Conservation (phyloP, 2,797 vertebrate genomes). For the Acanthiza pusilla region DNA sequence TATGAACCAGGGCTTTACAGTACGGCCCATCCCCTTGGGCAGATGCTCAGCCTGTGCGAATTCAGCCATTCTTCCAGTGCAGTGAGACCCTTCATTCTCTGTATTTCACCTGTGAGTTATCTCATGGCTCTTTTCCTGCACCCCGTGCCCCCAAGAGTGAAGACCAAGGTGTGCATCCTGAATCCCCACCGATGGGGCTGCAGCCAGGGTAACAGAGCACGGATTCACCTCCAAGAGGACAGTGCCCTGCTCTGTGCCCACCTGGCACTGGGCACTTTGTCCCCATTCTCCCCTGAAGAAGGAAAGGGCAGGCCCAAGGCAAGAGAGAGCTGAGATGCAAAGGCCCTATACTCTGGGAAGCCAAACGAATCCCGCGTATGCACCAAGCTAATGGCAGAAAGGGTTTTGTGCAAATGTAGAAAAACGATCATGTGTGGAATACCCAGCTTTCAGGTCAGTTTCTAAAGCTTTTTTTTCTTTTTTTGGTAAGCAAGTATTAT, state of each 20-base stretch:
- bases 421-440: rapidly evolving
- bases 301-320: too few relatives aligned
- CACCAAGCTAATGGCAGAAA: neutral
- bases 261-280: rapidly evolving
- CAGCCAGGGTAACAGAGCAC: rapidly evolving
- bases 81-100: rapidly evolving
- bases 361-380: rapidly evolving
- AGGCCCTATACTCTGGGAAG: neutral
- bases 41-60: neutral
- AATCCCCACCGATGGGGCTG: rapidly evolving
- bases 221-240: rapidly evolving
- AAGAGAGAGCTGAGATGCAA: neutral
- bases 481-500: neutral
- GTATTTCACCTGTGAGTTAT: neutral
- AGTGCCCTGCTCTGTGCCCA: too few relatives aligned
- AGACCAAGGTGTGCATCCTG: rapidly evolving
- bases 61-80: neutral
- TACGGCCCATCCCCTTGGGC: rapidly evolving
- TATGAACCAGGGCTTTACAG: neutral
- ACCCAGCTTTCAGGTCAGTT: neutral
- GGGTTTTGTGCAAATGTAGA: neutral
- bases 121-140: neutral
- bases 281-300: neutral
- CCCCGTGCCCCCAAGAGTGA: rapidly evolving
- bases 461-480: neutral